phyloP scores from a whole-genome alignment of 2,113 vertebrate species.

The Seriola dumerili region DNA sequence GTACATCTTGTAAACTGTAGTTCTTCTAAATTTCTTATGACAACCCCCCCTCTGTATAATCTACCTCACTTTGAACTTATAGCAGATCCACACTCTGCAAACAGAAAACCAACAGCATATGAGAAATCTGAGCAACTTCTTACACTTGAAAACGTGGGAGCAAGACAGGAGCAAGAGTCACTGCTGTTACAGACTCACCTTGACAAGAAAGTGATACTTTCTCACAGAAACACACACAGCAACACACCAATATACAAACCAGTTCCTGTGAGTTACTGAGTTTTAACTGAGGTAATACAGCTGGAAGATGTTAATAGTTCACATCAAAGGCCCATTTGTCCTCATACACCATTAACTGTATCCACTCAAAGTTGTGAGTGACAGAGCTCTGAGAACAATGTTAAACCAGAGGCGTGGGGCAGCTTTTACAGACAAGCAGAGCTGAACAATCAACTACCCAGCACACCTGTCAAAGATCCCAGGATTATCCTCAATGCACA shows the following conservation, averaged over 20 bases:
- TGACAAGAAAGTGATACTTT: conserved; percentile 42
- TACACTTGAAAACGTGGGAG: background rate
- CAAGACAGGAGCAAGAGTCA: background rate
- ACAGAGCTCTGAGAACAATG: no score
- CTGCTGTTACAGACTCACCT: conserved; percentile 34
- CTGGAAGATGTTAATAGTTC: conserved; percentile 18
- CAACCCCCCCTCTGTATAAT: conserved; percentile 13
- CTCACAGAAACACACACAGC: background rate
- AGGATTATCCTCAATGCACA: no score
- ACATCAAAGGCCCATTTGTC: no score
- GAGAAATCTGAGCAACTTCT: conserved; percentile 2
- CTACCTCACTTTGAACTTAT: background rate
- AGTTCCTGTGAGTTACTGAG: background rate
- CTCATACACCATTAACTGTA: no score
- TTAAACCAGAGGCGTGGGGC: no score
- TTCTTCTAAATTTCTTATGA: conserved; percentile 7
- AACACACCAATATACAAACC: conserved; percentile 30
- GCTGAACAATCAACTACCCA: no score
- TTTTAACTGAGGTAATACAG: conserved; percentile 31
- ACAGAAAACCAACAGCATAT: background rate
- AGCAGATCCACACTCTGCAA: background rate
- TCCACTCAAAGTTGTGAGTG: no score
- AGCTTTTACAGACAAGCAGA: no score
- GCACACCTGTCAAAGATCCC: no score
- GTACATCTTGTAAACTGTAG: conserved; percentile 22